These are phyloP conservation scores for Caradrina clavipalpis DNA, from an alignment of 2,888 invertebrate species.

Conservation along the genomic window DNA sequence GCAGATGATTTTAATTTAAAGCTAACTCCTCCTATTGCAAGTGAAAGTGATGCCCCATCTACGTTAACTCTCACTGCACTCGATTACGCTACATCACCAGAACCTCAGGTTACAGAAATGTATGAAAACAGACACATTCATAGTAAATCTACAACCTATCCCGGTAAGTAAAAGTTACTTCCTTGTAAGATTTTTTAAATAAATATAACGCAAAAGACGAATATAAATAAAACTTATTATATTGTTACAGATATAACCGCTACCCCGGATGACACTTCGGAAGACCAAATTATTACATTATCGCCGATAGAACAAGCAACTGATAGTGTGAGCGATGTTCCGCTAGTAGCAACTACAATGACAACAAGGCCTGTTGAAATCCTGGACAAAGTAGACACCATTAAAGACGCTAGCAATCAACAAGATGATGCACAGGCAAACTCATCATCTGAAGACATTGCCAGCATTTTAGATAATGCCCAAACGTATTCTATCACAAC, in stretches of 20 bases:
- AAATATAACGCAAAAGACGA: neutral
- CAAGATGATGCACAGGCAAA: neutral
- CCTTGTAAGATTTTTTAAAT: neutral
- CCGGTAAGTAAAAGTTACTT: conserved; percentile 27
- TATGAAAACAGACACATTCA: neutral
- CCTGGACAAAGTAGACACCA: neutral
- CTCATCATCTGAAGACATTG: neutral
- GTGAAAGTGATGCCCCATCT: neutral
- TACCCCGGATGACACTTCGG: neutral
- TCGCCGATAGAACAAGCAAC: conserved; percentile 54
- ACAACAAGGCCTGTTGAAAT: neutral
- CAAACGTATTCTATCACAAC: conserved; percentile 10
- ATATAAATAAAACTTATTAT: neutral
- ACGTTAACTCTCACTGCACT: neutral
- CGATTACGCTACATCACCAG: neutral
- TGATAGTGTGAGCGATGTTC: conserved; percentile 41
- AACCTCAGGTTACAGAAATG: neutral
- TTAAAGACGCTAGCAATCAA: neutral
- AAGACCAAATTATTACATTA: conserved; percentile 45
- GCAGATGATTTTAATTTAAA: neutral
- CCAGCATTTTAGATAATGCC: neutral
- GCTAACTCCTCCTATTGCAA: neutral
- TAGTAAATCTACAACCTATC: neutral
- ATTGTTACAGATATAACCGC: conserved; percentile 34
- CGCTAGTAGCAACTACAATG: conserved; percentile 5